These are phyloP conservation scores for Synanthedon myopaeformis DNA, from an alignment of 2,888 invertebrate genomes.

Conservation along the genomic window DNA sequence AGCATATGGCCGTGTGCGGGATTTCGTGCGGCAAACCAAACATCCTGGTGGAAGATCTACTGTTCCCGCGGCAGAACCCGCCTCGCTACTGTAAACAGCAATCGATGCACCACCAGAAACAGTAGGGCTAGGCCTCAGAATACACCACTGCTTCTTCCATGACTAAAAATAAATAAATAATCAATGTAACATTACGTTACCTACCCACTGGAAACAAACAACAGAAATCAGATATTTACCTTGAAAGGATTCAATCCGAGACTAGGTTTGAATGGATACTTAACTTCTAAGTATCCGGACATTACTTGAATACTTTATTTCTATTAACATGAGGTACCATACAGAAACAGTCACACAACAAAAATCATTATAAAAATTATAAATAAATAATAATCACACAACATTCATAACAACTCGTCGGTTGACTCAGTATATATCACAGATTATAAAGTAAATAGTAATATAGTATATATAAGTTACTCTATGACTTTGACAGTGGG, in stretches of 20 bases:
- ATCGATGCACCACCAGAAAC: conserved; percentile 65
- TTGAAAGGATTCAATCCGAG: conserved; percentile 74
- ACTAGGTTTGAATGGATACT: conserved; percentile 72
- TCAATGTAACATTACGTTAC: conserved; percentile 17
- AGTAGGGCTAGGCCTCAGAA: conserved; percentile 67
- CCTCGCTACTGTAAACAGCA: conserved; percentile 68
- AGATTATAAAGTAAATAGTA: too few relatives aligned
- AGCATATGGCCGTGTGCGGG: conserved; percentile 75
- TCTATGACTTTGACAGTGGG: background rate
- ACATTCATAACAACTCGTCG: background rate
- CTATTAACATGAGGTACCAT: background rate
- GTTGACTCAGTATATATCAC: too few relatives aligned
- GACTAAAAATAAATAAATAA: conserved; percentile 54
- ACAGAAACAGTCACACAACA: too few relatives aligned
- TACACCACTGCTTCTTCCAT: conserved; percentile 77
- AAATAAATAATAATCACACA: too few relatives aligned
- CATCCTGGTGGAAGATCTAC: conserved; percentile 71
- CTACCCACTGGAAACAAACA: conserved; percentile 8
- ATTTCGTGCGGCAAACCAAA: conserved; percentile 73
- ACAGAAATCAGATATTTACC: conserved; percentile 47
- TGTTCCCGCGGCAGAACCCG: conserved; percentile 54
- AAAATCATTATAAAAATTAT: too few relatives aligned
- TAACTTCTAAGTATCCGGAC: conserved; percentile 74
- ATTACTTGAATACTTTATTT: conserved; percentile 21
- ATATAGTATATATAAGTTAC: too few relatives aligned